Evolutionary conservation across 2,888 invertebrate species (phyloP).

Genomic region (Oscheius sp.): DNA sequence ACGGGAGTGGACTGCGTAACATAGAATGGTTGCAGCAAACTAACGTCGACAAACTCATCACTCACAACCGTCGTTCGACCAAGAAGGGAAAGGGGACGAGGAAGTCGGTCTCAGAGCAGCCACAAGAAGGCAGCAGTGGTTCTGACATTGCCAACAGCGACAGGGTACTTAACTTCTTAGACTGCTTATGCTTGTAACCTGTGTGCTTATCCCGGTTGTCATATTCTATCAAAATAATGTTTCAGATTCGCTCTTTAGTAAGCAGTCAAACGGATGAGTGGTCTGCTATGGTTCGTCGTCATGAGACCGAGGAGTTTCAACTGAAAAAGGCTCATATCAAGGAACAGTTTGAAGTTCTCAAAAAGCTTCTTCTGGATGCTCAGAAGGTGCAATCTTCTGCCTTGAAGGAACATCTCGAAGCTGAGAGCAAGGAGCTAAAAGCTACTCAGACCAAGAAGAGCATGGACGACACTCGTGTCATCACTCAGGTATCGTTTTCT

Average conservation of each 20-base stretch:
- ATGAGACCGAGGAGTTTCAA: constrained; percentile 84
- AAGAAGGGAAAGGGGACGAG: constrained; percentile 65
- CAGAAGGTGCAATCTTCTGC: constrained; percentile 79
- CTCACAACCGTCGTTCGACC: constrained; percentile 62
- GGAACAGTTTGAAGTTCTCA: constrained; percentile 78
- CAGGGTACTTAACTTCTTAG: constrained; percentile 22
- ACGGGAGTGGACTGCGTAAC: constrained; percentile 17
- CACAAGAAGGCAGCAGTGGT: constrained; percentile 40
- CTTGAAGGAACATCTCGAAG: constrained; percentile 65
- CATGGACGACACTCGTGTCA: constrained; percentile 95
- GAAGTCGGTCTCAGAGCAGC: constrained; percentile 34
- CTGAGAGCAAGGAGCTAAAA: constrained; percentile 93
- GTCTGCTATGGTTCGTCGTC: constrained; percentile 87
- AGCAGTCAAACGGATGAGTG: constrained; percentile 93
- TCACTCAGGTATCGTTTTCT: constrained; percentile 76
- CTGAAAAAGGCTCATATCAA: constrained; percentile 81
- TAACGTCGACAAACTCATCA: constrained; percentile 71
- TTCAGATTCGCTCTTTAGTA: constrained; percentile 80
- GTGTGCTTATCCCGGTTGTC: constrained; percentile 1
- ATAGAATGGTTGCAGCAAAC: constrained; percentile 62
- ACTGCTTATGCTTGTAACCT: constrained; percentile 8
- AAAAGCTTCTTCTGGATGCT: constrained; percentile 84
- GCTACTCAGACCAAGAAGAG: constrained; percentile 93
- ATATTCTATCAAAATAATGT: not conserved
- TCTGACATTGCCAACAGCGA: constrained; percentile 40